phyloP scores from a whole-genome alignment of 2,113 vertebrate genomes.

The Antechinus stuartii region DNA sequence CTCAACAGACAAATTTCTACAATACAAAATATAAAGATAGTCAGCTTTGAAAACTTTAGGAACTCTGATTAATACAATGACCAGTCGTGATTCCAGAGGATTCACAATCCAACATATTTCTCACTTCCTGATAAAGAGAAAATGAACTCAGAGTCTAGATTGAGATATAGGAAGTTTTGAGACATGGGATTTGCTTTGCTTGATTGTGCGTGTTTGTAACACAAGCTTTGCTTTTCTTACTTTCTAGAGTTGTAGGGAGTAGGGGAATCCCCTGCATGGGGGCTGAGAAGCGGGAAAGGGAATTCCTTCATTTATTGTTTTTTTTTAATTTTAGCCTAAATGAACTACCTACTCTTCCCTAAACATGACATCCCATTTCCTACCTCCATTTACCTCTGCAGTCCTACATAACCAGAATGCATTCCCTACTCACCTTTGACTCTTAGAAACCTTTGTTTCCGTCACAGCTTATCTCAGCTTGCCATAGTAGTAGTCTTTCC shows the following conservation, averaged over 20 bases:
- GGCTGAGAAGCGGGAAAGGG: background rate
- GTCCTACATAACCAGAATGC: background rate
- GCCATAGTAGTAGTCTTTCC: background rate
- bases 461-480: background rate
- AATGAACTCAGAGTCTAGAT: background rate
- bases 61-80: background rate
- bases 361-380: background rate
- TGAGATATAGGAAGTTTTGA: background rate
- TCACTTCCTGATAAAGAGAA: background rate
- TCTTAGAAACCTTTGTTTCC: background rate
- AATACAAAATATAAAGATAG: background rate
- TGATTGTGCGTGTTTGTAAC: background rate
- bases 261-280: background rate
- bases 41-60: background rate
- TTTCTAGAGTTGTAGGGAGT: background rate
- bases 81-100: no score
- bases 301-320: background rate
- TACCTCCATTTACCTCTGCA: background rate
- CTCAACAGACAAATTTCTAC: background rate
- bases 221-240: background rate
- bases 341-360: background rate
- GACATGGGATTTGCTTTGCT: background rate
- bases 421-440: background rate
- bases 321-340: background rate
- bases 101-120: background rate